A percentile compares a stretch with the other conserved stretches of the same genome.
Evolutionary conservation across 2,888 invertebrate species (phyloP).

Genomic region (Lymantria monacha): DNA sequence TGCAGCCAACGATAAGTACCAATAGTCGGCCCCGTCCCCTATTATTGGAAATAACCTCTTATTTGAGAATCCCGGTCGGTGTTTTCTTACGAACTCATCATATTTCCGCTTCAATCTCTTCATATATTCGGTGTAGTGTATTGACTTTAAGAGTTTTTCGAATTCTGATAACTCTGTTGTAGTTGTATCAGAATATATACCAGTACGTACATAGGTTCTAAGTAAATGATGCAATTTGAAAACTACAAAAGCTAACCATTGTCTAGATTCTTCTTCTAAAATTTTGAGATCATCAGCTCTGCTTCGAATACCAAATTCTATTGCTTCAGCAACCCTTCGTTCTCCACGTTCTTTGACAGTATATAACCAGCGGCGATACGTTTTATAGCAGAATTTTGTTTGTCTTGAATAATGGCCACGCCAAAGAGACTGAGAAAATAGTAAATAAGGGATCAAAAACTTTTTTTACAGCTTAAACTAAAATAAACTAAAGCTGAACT

Average conservation of each 20-base stretch:
- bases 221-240: conserved; percentile 73
- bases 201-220: conserved; percentile 61
- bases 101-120: conserved; percentile 66
- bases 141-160: conserved; percentile 68
- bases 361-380: conserved; percentile 67
- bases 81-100: conserved; percentile 69
- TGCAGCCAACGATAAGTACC: conserved; percentile 75
- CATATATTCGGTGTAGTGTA: conserved; percentile 71
- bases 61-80: conserved; percentile 66
- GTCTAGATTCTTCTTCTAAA: conserved; percentile 69
- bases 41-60: conserved; percentile 72
- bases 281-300: conserved; percentile 66
- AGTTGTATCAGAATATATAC: conserved; percentile 62
- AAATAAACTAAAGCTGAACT: no score
- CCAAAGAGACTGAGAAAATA: conserved; percentile 54
- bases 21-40: conserved; percentile 72
- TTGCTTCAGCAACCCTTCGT: conserved; percentile 64
- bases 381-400: conserved; percentile 64
- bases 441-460: background rate
- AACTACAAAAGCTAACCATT: conserved; percentile 72
- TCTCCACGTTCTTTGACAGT: conserved; percentile 64
- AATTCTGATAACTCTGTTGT: conserved; percentile 64
- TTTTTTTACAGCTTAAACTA: no score
- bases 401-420: conserved; percentile 68
- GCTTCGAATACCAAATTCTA: conserved; percentile 65